These are phyloP conservation scores for Sibirionetta formosa DNA, from an alignment of 2,797 vertebrate species.

Conservation along the genomic window DNA sequence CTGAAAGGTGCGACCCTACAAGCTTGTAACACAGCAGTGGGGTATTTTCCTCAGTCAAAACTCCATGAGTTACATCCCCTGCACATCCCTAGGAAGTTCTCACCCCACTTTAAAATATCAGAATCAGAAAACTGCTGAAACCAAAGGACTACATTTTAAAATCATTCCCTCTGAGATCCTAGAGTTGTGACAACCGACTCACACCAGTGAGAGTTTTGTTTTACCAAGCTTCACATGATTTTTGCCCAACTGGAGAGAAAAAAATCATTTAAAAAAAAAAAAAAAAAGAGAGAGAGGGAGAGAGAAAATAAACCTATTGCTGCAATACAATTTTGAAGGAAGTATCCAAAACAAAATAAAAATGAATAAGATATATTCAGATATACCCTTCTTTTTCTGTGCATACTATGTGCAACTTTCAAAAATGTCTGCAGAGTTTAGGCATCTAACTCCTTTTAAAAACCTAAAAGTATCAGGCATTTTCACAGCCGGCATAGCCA, in stretches of 20 bases:
- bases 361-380: background rate
- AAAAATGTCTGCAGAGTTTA: background rate
- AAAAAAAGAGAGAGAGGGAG: too few relatives aligned
- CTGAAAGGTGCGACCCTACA: background rate
- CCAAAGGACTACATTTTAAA: background rate
- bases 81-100: background rate
- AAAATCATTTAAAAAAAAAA: background rate
- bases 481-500: background rate
- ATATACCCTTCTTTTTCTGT: fast-evolving
- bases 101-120: background rate
- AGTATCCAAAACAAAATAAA: background rate
- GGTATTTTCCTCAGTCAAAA: fast-evolving
- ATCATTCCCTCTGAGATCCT: background rate
- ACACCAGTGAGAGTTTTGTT: background rate
- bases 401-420: fast-evolving
- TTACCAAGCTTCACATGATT: background rate
- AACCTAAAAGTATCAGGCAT: background rate
- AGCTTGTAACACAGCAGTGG: background rate
- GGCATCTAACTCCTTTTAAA: background rate
- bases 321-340: background rate
- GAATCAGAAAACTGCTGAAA: background rate
- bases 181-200: background rate
- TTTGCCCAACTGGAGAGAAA: background rate
- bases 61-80: background rate
- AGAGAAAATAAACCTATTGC: too few relatives aligned